Base-by-base conservation (phyloP, 2,888 invertebrate species). In the Idaea dimidiata region DNA sequence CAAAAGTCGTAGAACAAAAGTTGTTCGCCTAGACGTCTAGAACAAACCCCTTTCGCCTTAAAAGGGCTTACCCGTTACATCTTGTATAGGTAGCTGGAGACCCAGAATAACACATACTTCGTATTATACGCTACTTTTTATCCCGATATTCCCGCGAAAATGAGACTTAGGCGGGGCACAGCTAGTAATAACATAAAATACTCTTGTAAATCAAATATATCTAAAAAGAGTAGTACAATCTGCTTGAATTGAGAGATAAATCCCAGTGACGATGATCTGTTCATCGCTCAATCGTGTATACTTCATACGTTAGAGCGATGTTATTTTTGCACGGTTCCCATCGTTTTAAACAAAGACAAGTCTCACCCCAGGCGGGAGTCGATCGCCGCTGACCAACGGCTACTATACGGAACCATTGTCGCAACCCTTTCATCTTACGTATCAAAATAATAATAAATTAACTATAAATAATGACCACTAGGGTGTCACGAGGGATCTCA, bases 371-470 rank as follows among this genome's bases (percentile, higher is more conserved):
- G 66, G 62, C 70, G 67, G 73, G 76, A 18, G 56, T 17, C 7
- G 10, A 18, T 1, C 17, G 56, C 56, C 17, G 18, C 17, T 84
- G 84, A 80, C 88, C 87, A 86, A 86, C 88, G 84, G 88, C 78
- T 80, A 76, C 78, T 79, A 89, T 83, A 82, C 87, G 88, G 89
- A 88, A 88, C 78, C 71, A 84, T 88, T 86, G 85, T 87, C 75
- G 67, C 70, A 81, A 87, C 90, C 91, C 91, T 88, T 89, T 90
- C 87, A 88, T 86, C 87, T 83, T 84, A 73, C 84, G 84, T 89
- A 91, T 91, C 89, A 89, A 90, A 91, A 91, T 91, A 91, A 91
- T 90, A 91, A 90, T 90, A 89, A 89, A 91, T 90, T 89, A 88
- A 88, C 80, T 87, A 87, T 89, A 90, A 89, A 90, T 90, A 88